Percentiles rank a stretch among this genome's conserved stretches.
These are phyloP conservation scores for Cosmia pyralina DNA, from an alignment of 2,888 invertebrate species.

Conservation along the genomic window DNA sequence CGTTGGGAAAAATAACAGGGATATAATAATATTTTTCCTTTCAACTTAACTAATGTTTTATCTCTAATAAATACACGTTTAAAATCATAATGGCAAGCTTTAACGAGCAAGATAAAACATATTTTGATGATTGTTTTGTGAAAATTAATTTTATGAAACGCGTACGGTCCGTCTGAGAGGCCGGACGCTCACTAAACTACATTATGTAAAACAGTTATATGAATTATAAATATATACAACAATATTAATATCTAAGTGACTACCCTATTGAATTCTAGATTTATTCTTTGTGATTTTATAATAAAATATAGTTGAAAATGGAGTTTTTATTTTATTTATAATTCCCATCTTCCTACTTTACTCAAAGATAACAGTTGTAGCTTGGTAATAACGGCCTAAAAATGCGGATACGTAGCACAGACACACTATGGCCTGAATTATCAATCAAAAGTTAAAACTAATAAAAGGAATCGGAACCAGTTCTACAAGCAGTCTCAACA, in stretches of 20 bases:
- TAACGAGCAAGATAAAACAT: slow-evolving; percentile 80
- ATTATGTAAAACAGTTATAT: slow-evolving; percentile 81
- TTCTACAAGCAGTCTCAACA: not conserved
- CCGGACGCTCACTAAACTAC: slow-evolving; percentile 73
- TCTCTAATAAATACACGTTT: slow-evolving; percentile 64
- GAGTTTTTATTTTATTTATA: slow-evolving; percentile 64
- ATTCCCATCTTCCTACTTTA: slow-evolving; percentile 2
- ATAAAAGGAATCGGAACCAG: not conserved
- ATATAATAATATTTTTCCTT: slow-evolving; percentile 84
- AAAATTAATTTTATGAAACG: slow-evolving; percentile 79
- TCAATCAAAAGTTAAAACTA: not conserved
- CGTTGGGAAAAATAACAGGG: slow-evolving; percentile 88
- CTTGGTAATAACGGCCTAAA: not conserved
- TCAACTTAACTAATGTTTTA: slow-evolving; percentile 76
- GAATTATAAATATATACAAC: slow-evolving; percentile 84
- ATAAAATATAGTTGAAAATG: slow-evolving; percentile 91
- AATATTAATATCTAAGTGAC: slow-evolving; percentile 87
- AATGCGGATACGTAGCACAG: not conserved
- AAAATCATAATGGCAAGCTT: slow-evolving; percentile 76
- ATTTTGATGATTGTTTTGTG: slow-evolving; percentile 83
- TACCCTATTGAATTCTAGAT: slow-evolving; percentile 92
- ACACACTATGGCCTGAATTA: not conserved
- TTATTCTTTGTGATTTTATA: slow-evolving; percentile 94
- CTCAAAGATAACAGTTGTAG: too few relatives aligned
- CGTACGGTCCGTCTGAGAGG: slow-evolving; percentile 65